Evolutionary conservation across 2,113 vertebrate species (phyloP).

Genomic region (Podilymbus podiceps): DNA sequence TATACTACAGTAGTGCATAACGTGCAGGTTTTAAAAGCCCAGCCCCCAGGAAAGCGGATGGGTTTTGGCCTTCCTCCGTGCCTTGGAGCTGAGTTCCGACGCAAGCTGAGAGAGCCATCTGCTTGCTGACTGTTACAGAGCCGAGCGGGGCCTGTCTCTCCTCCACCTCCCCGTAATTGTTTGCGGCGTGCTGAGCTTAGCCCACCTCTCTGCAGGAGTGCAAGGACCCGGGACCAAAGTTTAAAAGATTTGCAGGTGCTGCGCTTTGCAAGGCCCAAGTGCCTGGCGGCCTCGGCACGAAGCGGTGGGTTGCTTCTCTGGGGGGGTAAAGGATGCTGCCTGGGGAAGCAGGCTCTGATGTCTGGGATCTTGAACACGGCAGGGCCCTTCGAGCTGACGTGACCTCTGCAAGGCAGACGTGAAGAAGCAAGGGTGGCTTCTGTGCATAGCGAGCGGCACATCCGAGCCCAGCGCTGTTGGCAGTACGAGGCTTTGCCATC

Average conservation of each 20-base stretch:
- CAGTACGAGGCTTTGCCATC: not conserved
- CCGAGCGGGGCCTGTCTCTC: not conserved
- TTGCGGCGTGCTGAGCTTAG: not conserved
- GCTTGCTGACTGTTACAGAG: constrained; percentile 39
- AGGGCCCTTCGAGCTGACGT: not conserved
- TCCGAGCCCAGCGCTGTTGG: fast-evolving
- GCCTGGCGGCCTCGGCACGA: fast-evolving
- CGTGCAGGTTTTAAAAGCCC: not conserved
- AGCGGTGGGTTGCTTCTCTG: not conserved
- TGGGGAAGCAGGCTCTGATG: not conserved
- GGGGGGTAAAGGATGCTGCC: not conserved
- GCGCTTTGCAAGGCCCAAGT: not conserved
- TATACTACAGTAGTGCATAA: not conserved
- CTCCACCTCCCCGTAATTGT: constrained; percentile 32
- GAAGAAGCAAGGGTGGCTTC: not conserved
- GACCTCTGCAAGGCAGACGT: not conserved
- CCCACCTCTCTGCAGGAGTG: not conserved
- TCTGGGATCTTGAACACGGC: not conserved
- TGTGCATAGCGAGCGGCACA: fast-evolving
- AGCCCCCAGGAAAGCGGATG: not conserved
- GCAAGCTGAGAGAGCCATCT: constrained; percentile 57
- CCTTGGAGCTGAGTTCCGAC: not conserved
- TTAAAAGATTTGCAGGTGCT: not conserved
- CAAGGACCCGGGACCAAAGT: not conserved
- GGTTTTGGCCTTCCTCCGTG: not conserved